Evolutionary conservation across 2,888 invertebrate genomes (phyloP).

Genomic region (Epistrophe eligans): DNA sequence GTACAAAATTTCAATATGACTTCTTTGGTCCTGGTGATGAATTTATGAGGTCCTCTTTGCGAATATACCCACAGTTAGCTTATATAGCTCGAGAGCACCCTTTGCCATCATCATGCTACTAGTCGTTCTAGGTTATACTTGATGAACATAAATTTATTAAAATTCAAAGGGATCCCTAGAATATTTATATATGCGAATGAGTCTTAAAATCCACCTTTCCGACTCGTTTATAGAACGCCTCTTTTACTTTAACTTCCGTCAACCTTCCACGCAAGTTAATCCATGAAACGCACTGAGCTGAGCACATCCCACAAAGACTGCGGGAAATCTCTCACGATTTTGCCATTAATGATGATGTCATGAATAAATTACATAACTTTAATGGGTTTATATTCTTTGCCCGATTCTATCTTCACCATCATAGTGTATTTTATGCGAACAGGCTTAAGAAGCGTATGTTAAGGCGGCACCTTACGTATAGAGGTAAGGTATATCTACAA

Average conservation of each 20-base stretch:
- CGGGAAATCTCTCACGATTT: constrained; percentile 73
- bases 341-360: constrained; percentile 75
- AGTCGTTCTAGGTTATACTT: neutral
- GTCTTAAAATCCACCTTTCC: constrained; percentile 63
- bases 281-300: constrained; percentile 34
- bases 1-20: constrained; percentile 67
- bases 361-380: constrained; percentile 75
- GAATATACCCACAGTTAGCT: neutral
- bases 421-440: neutral
- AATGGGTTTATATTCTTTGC: constrained; percentile 64
- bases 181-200: constrained; percentile 73
- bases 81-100: constrained; percentile 37
- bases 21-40: constrained; percentile 68
- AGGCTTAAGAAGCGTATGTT: constrained; percentile 46
- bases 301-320: constrained; percentile 21
- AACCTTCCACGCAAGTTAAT: constrained; percentile 64
- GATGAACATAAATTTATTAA: constrained; percentile 76
- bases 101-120: constrained; percentile 48
- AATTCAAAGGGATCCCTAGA: constrained; percentile 73
- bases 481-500: neutral
- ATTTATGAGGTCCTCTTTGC: constrained; percentile 62
- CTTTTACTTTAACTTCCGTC: constrained; percentile 17
- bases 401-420: neutral
- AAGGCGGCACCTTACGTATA: constrained; percentile 29
- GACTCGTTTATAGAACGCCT: constrained; percentile 38